Evolutionary conservation across 2,797 vertebrate species (phyloP), one percentile per base, ranked within the genome.

Genomic region (Streptopelia turtur): DNA sequence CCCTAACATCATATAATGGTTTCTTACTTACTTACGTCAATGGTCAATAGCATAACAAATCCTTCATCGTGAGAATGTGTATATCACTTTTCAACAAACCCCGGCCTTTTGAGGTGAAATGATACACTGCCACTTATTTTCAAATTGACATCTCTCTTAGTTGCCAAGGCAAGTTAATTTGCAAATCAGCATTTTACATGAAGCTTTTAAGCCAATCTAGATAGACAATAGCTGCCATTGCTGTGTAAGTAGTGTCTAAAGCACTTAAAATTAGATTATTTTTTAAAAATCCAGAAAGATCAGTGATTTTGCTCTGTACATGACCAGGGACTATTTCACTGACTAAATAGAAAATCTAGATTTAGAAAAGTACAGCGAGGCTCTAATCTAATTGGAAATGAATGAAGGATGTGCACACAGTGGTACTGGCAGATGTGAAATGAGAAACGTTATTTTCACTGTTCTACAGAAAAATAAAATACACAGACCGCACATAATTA

Each of bases 31-130:
- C 50, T 88, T 94, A 61, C 87, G 88, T 82, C 92, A 95, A 9
- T 93, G 95, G 95, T 94, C 95, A 97, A 89, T 60, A 87, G 64
- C 64, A 93, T 84, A 91, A 84, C 74, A 96, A 94, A 95, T 96
- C 75, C 66, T 95, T 94, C 91, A 89, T 89, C 90, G 66, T 75
- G 83, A 92, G 71, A 91, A 83, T 7, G 63, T 21, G 30, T 65
- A 53, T 89, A 94, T 89, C 81, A 80, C 86, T 93, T 96, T 94
- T 92, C 93, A 95, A 76, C 64, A 94, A 93, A 83, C 35, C 18
- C 50, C 72, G 86, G 81, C 84, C 88, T 87, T 96, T 87, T 89
- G 75, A 91, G 93, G 77, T 92, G 90, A 89, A 93, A 89, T 78
- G 72, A 90, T 89, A 90, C 83, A 89, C 74, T 90, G 56, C 39